Evolutionary conservation across 2,888 invertebrate genomes (phyloP), one percentile per base, ranked within the genome.

Genomic region (Eledona agricola): DNA sequence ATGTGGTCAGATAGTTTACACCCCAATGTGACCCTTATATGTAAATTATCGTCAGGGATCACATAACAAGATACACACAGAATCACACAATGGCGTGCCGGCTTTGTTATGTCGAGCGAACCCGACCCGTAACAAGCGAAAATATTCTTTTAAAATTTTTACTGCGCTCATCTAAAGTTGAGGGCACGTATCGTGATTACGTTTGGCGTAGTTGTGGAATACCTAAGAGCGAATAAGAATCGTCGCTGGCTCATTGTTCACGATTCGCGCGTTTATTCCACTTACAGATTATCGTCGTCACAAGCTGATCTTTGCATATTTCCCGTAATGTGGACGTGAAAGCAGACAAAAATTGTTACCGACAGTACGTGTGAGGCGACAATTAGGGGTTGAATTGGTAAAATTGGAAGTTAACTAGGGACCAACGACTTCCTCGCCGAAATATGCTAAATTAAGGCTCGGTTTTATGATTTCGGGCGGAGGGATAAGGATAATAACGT

Each of bases 1-100:
- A 55, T 55, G 55, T 31, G 55, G 55, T 55, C 40, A 46, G 55
- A 51, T 55, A 55, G 55, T 55, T 55, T 55, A 51, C 55, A 50
- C 46, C 28, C 32, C 12, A 22, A 5, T 31, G 45, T 45, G 40
- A 29, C 43, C 43, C 38, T 54, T 43, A 43, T 22, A 25, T 50
- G 54, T 50, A 50, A 54, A 54, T 54, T 54, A 43, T 49, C 28
- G 28, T 16, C 16, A 26, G 35, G 25, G 31, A 42, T 42, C 42
- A 42, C 42, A 42, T 42, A 42, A 31, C 42, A 42, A 42, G 42
- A 42, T 42, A 31, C 37, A 37, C 19, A 23, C 22, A 23, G 45
- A 23, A 45, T 32, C 40, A 28, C 28, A 42, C 22, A 42, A 42
- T 42, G 22, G 42, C 22, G 15, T 31, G 29, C 22, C 31, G 2